Base-by-base conservation (phyloP, 2,113 vertebrate species). In the Leucoraja erinaceus region DNA sequence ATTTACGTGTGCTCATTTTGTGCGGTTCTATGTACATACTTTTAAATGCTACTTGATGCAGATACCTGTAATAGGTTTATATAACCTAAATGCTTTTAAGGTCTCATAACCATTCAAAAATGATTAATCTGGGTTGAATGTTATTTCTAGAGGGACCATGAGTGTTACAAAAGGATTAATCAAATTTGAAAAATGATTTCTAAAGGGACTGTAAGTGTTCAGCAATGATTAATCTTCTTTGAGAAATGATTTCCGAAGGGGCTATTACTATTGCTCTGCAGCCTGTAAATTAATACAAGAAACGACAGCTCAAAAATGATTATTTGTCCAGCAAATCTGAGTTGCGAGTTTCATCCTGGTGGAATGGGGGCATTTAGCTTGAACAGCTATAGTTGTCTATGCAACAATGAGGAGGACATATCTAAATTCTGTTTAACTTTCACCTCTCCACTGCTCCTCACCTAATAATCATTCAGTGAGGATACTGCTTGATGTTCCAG, bases 61-160 rank as follows among this genome's bases (percentile, higher is more conserved):
- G 94, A 95, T 96, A 95, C 94, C 94, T 94, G 72, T 93, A 93
- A 88, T 95, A 94, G 94, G 93, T 95, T 95, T 95, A 94, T 95
- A 93, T 93, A 95, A 93, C 83, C 93, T 94, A 94, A 95, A 93
- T 94, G 95, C 95, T 91, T 91, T 91, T 91, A 91, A 91, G 68
- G 90, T 72, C 90, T 91, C 90, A 91, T 91, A 72, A 91, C 93
- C 93, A 94, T 95, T 94, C 95, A 95, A 95, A 93, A 94, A 84
- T 96, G 96, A 96, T 96, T 96, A 96, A 96, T 96, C 94, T 95
- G 56, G 94, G 94, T 94, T 95, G 95, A 95, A 96, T 94, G 95
- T 92, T 94, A 93, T 96, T 96, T 95, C 93, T 83, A 95, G 95
- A 94, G 94, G 94, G 95, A 94, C 94, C 93, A 79, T 94, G 94